A percentile compares a stretch with the other conserved stretches of the same genome.
Conservation (phyloP, 1,140 invertebrate genomes). For the Pachypeltis micranthus region DNA sequence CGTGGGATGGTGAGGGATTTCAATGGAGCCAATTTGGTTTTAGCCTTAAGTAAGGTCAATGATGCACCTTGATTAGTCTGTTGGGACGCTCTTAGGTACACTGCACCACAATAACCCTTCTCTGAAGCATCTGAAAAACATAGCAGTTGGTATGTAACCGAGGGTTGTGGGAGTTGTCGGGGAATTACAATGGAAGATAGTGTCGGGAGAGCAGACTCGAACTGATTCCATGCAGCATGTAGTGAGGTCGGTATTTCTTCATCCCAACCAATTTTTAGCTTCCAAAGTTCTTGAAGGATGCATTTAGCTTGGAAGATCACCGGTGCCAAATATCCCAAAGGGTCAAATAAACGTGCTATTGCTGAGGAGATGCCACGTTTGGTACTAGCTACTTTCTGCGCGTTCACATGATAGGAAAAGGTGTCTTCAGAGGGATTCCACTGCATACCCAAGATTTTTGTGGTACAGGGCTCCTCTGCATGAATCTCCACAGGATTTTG, state of each 20-base stretch:
- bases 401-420: not conserved
- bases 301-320: constrained; percentile 27
- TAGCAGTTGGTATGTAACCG: constrained; percentile 13
- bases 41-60: constrained; percentile 29
- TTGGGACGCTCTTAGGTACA: constrained; percentile 26
- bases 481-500: not conserved
- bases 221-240: not conserved
- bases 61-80: constrained; percentile 25
- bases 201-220: not conserved
- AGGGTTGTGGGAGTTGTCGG: not conserved
- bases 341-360: constrained; percentile 30
- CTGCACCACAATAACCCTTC: constrained; percentile 28
- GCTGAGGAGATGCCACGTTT: constrained; percentile 26
- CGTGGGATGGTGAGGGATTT: constrained; percentile 32
- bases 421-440: not conserved
- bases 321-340: constrained; percentile 29
- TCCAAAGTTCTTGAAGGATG: constrained; percentile 30
- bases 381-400: not conserved
- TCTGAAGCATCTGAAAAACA: constrained; percentile 33
- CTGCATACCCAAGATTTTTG: not conserved
- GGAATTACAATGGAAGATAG: not conserved
- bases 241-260: constrained; percentile 21
- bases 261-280: constrained; percentile 30
- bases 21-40: constrained; percentile 31
- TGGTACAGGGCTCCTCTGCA: not conserved